phyloP scores from a whole-genome alignment of 2,888 invertebrate species.

The Heterodera filipjevi region DNA sequence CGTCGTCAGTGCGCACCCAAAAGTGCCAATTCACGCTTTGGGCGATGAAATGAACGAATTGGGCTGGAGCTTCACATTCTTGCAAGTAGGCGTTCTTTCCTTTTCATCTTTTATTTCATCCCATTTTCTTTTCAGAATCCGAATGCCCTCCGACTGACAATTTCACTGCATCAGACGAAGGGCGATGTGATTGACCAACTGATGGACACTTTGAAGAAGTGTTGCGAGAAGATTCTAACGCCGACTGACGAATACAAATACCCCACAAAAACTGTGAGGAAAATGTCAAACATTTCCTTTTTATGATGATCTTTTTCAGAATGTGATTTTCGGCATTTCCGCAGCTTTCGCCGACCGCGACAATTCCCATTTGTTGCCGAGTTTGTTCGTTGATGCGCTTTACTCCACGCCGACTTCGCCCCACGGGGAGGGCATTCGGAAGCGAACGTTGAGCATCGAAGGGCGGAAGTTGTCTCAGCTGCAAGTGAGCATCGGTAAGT shows the following conservation, averaged over 20 bases:
- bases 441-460: conserved; percentile 47
- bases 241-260: conserved; percentile 32
- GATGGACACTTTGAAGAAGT: conserved; percentile 42
- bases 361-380: conserved; percentile 41
- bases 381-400: conserved; percentile 39
- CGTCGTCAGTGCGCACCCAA: conserved; percentile 76
- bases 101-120: not conserved
- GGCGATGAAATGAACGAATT: conserved; percentile 78
- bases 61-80: conserved; percentile 89
- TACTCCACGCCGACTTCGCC: conserved; percentile 45
- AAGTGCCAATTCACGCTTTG: conserved; percentile 85
- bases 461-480: conserved; percentile 48
- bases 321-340: conserved; percentile 45
- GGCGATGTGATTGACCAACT: conserved; percentile 45
- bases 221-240: conserved; percentile 37
- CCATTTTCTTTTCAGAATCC: not conserved
- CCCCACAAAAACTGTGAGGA: conserved; percentile 40
- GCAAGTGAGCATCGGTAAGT: conserved; percentile 30
- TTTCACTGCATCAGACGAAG: conserved; percentile 45
- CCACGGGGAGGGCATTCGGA: conserved; percentile 33
- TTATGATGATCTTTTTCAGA: conserved; percentile 27
- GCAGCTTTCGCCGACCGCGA: conserved; percentile 44
- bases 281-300: not conserved
- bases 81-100: conserved; percentile 82
- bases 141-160: conserved; percentile 38